Base-by-base conservation (phyloP, 1,140 invertebrate genomes). In the Drosophila pruinosa region DNA sequence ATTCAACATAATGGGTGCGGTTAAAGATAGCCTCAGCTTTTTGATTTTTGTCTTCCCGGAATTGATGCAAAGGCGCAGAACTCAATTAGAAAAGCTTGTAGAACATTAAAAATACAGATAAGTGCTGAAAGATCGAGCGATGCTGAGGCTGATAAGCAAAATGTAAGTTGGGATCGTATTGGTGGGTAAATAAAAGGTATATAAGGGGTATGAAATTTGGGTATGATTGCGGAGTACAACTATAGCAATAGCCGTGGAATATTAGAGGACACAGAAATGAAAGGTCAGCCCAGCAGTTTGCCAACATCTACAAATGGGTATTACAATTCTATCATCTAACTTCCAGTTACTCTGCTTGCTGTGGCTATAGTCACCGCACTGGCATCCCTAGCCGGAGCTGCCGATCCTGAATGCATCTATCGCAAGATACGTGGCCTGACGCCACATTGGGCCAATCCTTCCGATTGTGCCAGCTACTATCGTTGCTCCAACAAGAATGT, bases 371-470 rank as follows among this genome's bases (percentile, higher is more conserved):
- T 90, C 47, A 62, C 79, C 63, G 57, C 78, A 71, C 53, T 85
- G 58, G 72, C 70, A 39, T 17, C 64, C 48, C 31, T 82, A 1
- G 72, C 62, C 24, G 56, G 61, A 41, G 89, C 89, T 8, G 83
- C 77, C 41, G 89, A 90, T 69, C 80, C 89, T 28, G 89, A 90
- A 63, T 90, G 89, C 45, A 45, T 86, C 8, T 82, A 90, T 7
- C 83, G 89, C 31, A 82, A 83, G 28, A 34, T 86, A 14, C 75
- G 89, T 4, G 74, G 75, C 4, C 53, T 90, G 3, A 26, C 80
- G 8, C 4, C 73, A 2, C 89, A 90, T 15, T 90, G 89, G 89
- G 72, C 89, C 0, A 86, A 90, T 54, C 89, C 89, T 10, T 24
- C 52, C 0, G 72, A 69, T n/a, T 90, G 89, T 10, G 58, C 73